A percentile compares a stretch with the other conserved stretches of the same genome.
Conservation (phyloP, 2,113 vertebrate genomes). For the Bujurquina vittata region DNA sequence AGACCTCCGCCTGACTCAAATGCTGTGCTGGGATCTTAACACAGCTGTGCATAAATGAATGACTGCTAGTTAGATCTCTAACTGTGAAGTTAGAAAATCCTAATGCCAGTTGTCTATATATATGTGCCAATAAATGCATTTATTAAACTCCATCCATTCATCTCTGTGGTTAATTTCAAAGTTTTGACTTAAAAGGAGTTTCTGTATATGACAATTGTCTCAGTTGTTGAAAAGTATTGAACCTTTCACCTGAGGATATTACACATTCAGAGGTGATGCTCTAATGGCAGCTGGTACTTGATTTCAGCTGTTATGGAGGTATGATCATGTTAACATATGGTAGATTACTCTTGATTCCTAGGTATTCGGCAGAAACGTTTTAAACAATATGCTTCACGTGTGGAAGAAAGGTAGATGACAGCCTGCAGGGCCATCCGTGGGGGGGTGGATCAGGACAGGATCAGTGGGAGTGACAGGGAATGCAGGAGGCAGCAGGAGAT, state of each 20-base stretch:
- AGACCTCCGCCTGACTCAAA: neutral
- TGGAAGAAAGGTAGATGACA: neutral
- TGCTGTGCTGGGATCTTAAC: neutral
- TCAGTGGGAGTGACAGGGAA: conserved; percentile 80
- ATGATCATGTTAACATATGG: neutral
- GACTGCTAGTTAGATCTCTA: neutral
- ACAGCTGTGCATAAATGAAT: neutral
- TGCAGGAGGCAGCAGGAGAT: conserved; percentile 78
- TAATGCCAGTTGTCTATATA: no score
- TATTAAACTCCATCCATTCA: no score
- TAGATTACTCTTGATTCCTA: neutral
- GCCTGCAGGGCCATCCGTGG: conserved; percentile 40
- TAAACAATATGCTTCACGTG: conserved; percentile 26
- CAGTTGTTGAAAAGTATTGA: neutral
- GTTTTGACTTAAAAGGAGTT: neutral
- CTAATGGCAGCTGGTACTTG: neutral
- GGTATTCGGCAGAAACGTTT: conserved; percentile 24
- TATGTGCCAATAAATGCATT: no score
- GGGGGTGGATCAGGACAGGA: conserved; percentile 71
- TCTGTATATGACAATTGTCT: neutral
- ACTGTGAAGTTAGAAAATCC: no score
- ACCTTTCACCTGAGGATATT: neutral
- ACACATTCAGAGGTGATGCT: neutral
- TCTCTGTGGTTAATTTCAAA: neutral
- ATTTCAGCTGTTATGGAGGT: neutral